Base-by-base conservation (phyloP, 1,140 invertebrate genomes). In the Chrysomallon squamiferum region DNA sequence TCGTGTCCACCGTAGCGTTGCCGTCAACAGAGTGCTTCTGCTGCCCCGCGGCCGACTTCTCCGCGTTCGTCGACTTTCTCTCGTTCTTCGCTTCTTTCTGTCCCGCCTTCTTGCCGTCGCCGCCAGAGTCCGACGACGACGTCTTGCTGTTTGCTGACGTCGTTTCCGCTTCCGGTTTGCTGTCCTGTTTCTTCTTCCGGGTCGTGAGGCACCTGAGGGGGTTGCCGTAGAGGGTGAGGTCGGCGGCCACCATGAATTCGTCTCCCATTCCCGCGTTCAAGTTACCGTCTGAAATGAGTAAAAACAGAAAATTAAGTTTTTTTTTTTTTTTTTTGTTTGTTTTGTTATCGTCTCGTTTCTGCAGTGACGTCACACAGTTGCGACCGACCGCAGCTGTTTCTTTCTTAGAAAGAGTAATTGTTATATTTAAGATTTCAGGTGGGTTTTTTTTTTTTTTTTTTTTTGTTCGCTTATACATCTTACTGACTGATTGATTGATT, bases 161-260 rank as follows among this genome's bases (percentile, higher is more conserved):
- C 50, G n/a, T n/a, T 29, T 59, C 52, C 29, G 9, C 25, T 27
- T 18, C 25, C 0, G 2, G 11, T 33, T 49, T 65, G 13, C 3
- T 0, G 20, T 15, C 13, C 11, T 2, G 0, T 33, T 43, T 27
- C 43, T 66, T 69, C 18, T n/a, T 27, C 3, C 30, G 35, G 9
- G n/a, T 60, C 6, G 30, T 29, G 32, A 66, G 61, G 30, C 45
- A 62, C 15, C 57, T 47, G 9, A 72, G 43, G 0, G 70, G 70
- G 50, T 68, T 72, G 20, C 61, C 62, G 50, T 72, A 72, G n/a
- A 72, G 54, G 5, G 66, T 72, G 0, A 72, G 38, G 43, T 72
- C 70, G 0, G 70, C 70, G 1, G 70, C 70, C 6, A 72, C 64
- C 30, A 60, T 58, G 18, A 65, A 65, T 20, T 72, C 70, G 5